Conservation (phyloP, 2,113 vertebrate genomes). For the Gnathonemus longibarbis region DNA sequence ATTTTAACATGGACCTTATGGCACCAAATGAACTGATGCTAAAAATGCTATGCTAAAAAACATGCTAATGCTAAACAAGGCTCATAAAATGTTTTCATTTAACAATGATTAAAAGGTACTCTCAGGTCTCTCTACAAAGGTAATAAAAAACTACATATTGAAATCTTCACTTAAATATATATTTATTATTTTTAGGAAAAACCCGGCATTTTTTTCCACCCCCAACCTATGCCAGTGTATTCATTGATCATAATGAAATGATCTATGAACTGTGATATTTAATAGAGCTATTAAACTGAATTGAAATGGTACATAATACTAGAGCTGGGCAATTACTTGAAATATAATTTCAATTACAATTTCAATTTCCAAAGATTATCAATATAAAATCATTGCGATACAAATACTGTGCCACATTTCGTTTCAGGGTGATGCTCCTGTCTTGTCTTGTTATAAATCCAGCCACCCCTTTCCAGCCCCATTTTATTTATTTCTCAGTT, state of each 20-base stretch:
- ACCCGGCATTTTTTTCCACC: neutral
- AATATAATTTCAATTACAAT: neutral
- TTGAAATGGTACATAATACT: neutral
- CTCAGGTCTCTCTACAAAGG: neutral
- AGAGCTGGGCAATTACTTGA: neutral
- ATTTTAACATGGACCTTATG: neutral
- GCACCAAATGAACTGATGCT: neutral
- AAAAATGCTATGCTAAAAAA: neutral
- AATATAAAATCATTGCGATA: neutral
- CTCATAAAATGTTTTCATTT: neutral
- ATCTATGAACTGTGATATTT: neutral
- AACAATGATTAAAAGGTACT: neutral
- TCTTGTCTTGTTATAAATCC: neutral
- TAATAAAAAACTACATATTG: neutral
- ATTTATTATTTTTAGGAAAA: neutral
- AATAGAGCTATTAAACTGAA: neutral
- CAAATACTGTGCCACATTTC: neutral
- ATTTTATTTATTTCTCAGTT: neutral
- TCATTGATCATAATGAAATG: neutral
- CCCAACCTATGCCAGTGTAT: neutral
- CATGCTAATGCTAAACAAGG: neutral
- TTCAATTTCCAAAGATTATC: neutral
- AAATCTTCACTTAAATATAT: neutral
- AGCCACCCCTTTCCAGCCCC: neutral
- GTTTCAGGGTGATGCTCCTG: neutral